Conservation (phyloP, 2,888 invertebrate species). For the Nemurella pictetii region DNA sequence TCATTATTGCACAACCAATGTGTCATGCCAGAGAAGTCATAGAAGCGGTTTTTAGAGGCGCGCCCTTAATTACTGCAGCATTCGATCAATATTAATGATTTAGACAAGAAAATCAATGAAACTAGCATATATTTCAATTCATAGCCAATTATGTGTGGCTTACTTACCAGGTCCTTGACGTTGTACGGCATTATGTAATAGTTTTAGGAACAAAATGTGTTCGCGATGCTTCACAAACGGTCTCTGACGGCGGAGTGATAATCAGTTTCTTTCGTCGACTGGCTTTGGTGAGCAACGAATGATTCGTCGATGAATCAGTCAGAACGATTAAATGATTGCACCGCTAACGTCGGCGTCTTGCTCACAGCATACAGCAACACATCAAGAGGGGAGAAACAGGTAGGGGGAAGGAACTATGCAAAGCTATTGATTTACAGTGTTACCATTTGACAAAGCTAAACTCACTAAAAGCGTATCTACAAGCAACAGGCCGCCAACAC, state of each 20-base stretch:
- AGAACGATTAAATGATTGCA: not conserved
- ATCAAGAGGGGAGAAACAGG: not conserved
- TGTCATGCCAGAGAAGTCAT: not conserved
- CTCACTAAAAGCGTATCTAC: not conserved
- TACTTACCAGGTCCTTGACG: constrained; percentile 24
- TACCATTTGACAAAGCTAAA: not conserved
- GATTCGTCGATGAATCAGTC: not conserved
- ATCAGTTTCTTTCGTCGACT: not conserved
- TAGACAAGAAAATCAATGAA: not conserved
- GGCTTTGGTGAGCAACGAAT: not conserved
- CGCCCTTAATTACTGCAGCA: not conserved
- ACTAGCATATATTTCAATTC: not conserved
- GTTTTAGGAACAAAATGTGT: not conserved
- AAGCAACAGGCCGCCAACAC: not conserved
- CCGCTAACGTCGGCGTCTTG: not conserved
- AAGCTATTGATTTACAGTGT: too few relatives aligned
- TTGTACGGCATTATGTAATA: constrained; percentile 6
- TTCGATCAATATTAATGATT: not conserved
- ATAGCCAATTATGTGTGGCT: not conserved
- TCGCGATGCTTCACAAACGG: not conserved
- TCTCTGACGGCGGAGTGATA: not conserved
- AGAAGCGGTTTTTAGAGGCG: not conserved
- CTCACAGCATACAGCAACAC: not conserved
- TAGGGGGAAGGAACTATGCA: not conserved
- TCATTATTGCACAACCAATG: not conserved